Percentiles rank a stretch among this genome's conserved stretches.
Evolutionary conservation across 2,888 invertebrate species (phyloP).

Genomic region (Thymelicus sylvestris): DNA sequence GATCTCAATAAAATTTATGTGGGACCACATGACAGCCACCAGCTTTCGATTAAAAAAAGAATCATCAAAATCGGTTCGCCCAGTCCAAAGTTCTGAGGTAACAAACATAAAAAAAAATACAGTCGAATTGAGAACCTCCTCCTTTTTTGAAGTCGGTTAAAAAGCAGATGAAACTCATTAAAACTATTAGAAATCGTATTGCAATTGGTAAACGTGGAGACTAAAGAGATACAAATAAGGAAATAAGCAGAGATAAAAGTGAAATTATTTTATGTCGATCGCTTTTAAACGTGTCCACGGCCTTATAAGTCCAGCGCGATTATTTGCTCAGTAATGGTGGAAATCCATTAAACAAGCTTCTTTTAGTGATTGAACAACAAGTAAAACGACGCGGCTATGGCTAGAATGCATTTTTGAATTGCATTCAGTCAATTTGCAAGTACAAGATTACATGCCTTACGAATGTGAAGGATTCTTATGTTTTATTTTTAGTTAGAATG

Average conservation of each 20-base stretch:
- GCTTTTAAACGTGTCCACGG: constrained; percentile 25
- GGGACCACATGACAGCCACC: too few species aligned
- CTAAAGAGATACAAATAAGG: too few species aligned
- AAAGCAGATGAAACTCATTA: too few species aligned
- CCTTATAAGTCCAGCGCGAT: constrained; percentile 76
- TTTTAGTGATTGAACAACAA: constrained; percentile 82
- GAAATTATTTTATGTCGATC: background rate
- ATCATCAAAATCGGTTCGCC: too few species aligned
- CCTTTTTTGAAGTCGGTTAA: too few species aligned
- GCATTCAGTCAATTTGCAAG: constrained; percentile 72
- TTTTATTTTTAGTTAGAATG: constrained; percentile 28
- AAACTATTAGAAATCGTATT: too few species aligned
- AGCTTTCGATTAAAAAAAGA: too few species aligned
- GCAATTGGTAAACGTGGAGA: too few species aligned
- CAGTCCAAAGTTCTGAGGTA: too few species aligned
- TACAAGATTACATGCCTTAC: constrained; percentile 66
- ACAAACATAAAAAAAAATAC: too few species aligned
- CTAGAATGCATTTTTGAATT: constrained; percentile 78
- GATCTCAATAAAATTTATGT: too few species aligned
- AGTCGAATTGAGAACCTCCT: too few species aligned
- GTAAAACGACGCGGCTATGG: constrained; percentile 62
- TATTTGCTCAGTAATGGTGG: constrained; percentile 83
- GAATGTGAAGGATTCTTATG: constrained; percentile 37
- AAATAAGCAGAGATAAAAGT: background rate
- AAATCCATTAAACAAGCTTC: constrained; percentile 84